Percentiles rank a stretch among this genome's conserved stretches.
These are phyloP conservation scores for Salvelinus sp. DNA, from an alignment of 2,113 vertebrate genomes.

Conservation along the genomic window DNA sequence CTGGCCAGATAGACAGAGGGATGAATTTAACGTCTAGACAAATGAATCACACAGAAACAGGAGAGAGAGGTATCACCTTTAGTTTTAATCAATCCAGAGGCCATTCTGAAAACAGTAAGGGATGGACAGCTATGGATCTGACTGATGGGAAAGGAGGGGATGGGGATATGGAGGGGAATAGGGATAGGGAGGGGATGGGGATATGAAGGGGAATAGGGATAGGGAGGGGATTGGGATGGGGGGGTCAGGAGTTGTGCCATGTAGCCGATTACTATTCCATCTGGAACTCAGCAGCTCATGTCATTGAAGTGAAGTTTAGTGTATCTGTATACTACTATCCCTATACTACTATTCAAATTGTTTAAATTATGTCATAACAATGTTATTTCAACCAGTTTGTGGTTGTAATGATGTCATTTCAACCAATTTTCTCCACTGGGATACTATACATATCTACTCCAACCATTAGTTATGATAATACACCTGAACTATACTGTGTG, in stretches of 20 bases:
- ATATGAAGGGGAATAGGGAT: no score
- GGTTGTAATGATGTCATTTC: no score
- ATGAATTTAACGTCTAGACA: slow-evolving; percentile 22
- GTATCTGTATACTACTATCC: no score
- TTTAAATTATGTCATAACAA: no score
- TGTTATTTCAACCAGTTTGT: no score
- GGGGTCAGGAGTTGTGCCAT: no score
- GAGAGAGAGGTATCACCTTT: slow-evolving; percentile 59
- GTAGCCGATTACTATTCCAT: no score
- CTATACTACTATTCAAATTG: no score
- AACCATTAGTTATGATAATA: not conserved
- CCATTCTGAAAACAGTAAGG: slow-evolving; percentile 59
- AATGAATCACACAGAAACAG: slow-evolving; percentile 51
- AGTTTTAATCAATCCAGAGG: slow-evolving; percentile 67
- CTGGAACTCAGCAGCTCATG: no score
- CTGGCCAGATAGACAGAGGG: not conserved
- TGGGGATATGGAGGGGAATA: not conserved
- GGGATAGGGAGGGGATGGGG: not conserved
- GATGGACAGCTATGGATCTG: slow-evolving; percentile 22
- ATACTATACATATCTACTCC: not conserved
- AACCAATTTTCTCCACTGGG: not conserved
- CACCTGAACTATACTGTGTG: no score
- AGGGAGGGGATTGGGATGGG: not conserved
- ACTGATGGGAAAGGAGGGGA: not conserved
- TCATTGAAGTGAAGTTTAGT: no score